Evolutionary conservation across 2,888 invertebrate species (phyloP), one percentile per base, ranked within the genome.

Genomic region (Phengaris alcon): DNA sequence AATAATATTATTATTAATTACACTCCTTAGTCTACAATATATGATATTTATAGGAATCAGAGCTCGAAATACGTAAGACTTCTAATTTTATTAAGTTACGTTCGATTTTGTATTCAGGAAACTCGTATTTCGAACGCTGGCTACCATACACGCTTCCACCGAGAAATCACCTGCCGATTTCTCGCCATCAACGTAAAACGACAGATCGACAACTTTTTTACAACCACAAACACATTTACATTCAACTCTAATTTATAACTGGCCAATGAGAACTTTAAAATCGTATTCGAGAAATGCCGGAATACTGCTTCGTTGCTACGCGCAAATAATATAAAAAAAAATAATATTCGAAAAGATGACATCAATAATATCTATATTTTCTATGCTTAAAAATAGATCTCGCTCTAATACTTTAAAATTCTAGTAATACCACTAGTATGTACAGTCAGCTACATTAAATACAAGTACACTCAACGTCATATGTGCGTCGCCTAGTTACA

Each of bases 221-320:
- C 75, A 74, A 74, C 44, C 74, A 75, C 69, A 69, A 82, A 84
- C 83, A 87, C 84, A 85, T 85, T 84, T 86, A 88, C 86, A 87
- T 81, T 82, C 77, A 82, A 84, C 83, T 82, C 81, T 72, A 72
- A 48, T 77, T 83, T 83, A 84, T 73, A 77, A 81, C 77, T 80
- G 79, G 82, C 79, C 79, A 78, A 76, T 77, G 73, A 80, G 82
- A 80, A 54, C 15, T 52, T 69, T 48, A 69, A 69, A 64, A 80
- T 78, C 54, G 70, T 78, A 75, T 75, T 74, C 80, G 74, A 78
- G 70, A 78, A 78, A 75, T 68, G 64, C 83, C 83, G 83, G 86
- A 90, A 90, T 90, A 91, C 89, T 90, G 90, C 81, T 91, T 92
- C 93, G 91, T 89, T 91, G 91, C 90, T 88, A 88, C 84, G 83